Evolutionary conservation across 2,113 vertebrate genomes (phyloP).

Genomic region (Mystacornis crossleyi): DNA sequence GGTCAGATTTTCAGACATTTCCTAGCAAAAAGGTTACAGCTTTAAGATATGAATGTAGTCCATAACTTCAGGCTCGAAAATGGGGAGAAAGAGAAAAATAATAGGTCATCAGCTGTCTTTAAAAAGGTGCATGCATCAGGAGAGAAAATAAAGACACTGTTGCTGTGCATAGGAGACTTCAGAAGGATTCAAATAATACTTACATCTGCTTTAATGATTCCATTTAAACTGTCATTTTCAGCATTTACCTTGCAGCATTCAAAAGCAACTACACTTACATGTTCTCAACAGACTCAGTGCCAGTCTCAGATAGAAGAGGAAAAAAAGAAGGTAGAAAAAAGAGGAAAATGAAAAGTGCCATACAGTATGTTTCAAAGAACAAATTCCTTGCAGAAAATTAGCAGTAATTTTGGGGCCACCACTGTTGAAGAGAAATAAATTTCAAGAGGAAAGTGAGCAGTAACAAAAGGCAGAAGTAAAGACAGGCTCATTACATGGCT

Average conservation of each 20-base stretch:
- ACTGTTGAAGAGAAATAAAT: conserved; percentile 58
- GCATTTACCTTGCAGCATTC: conserved; percentile 76
- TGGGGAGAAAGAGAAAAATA: conserved; percentile 69
- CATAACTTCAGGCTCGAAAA: conserved; percentile 51
- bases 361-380: conserved; percentile 61
- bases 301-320: neutral
- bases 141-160: conserved; percentile 71
- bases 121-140: conserved; percentile 63
- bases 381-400: conserved; percentile 73
- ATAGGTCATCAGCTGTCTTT: conserved; percentile 72
- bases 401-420: conserved; percentile 49
- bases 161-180: conserved; percentile 63
- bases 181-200: conserved; percentile 75
- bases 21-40: conserved; percentile 51
- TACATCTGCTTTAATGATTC: conserved; percentile 78
- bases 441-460: conserved; percentile 41
- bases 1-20: conserved; percentile 34
- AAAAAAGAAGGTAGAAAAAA: neutral
- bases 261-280: conserved; percentile 72
- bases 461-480: neutral
- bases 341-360: conserved; percentile 26
- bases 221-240: conserved; percentile 81
- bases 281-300: conserved; percentile 59
- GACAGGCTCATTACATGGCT: neutral
- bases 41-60: conserved; percentile 49